Percentiles rank a stretch among this genome's conserved stretches.
Evolutionary conservation across 30 jellyfish, hydroid and myxozoan genomes (phyloP).

Genomic region (Aurelia aurita): DNA sequence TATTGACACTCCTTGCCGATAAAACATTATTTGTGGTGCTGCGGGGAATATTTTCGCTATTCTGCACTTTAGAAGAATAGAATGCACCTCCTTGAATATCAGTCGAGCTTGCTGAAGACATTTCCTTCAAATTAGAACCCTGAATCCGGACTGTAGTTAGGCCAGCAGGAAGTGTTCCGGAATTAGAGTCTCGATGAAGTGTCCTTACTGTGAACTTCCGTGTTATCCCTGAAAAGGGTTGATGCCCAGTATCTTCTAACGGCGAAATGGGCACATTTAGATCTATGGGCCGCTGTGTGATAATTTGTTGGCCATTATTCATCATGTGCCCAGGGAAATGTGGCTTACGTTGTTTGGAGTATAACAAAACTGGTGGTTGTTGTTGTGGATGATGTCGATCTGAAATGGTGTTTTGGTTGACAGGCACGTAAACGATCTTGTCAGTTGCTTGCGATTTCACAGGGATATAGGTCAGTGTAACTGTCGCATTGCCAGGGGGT

Average conservation of each 20-base stretch:
- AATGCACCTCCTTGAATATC: slow-evolving; percentile 16
- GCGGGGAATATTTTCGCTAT: neutral
- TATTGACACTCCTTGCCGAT: neutral
- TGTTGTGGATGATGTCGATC: slow-evolving; percentile 48
- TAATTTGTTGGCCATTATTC: slow-evolving; percentile 14
- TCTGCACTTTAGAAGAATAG: slow-evolving; percentile 7
- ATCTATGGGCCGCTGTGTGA: neutral
- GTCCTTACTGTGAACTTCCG: slow-evolving; percentile 70
- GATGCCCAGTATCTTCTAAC: slow-evolving; percentile 27
- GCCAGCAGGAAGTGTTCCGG: slow-evolving; percentile 48
- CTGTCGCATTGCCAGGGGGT: slow-evolving; percentile 53
- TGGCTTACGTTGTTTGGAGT: slow-evolving; percentile 52
- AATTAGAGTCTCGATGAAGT: slow-evolving; percentile 45
- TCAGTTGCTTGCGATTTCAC: slow-evolving; percentile 82
- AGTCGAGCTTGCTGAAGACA: neutral
- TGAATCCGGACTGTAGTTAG: slow-evolving; percentile 90
- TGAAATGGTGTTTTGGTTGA: slow-evolving; percentile 17
- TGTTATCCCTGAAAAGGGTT: slow-evolving; percentile 60
- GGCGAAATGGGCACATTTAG: slow-evolving; percentile 17
- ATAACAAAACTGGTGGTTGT: slow-evolving; percentile 42
- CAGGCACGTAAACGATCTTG: slow-evolving; percentile 87
- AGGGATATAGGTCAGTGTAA: slow-evolving; percentile 87
- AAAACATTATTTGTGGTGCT: neutral
- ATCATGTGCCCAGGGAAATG: slow-evolving; percentile 34
- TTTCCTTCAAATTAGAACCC: slow-evolving; percentile 59